Base-by-base conservation (phyloP, 2,888 invertebrate genomes). In the Cantharis rustica region DNA sequence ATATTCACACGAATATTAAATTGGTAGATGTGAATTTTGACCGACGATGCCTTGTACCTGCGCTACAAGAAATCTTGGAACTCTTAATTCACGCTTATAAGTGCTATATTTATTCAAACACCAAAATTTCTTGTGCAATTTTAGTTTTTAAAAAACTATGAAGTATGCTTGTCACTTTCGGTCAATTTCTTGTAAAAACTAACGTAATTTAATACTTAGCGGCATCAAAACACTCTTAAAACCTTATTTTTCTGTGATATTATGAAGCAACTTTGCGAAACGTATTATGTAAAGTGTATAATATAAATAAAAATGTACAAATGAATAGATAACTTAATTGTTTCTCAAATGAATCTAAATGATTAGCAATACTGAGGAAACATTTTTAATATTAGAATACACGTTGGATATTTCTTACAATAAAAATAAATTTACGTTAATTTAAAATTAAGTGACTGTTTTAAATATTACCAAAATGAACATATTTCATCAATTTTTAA, bases 41-140 rank as follows among this genome's bases (percentile, higher is more conserved):
- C 72, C 77, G 72, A 78, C 73, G 78, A 79, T 81, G 82, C 82
- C 82, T 82, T 80, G 79, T 80, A 80, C 79, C 79, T 82, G 80
- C 80, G 79, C 81, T 80, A 77, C 68, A 73, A 73, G 78, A 75
- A 66, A 73, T 71, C 72, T 71, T 64, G 75, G 75, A 71, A 75
- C 75, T 79, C 75, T 75, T 72, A 68, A 81, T 72, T 77, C 81
- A 81, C 81, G 81, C 81, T 79, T 78, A 71, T 62, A 77, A 79
- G 78, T 70, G 80, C 78, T 79, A 78, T 77, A 73, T 77, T 79
- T 75, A 71, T 76, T 70, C 31, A 20, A 70, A 61, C 31, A 61
- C 16, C 23, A 61, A 71, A 80, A 77, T 75, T 78, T 69, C 71
- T 78, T 75, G 61, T 68, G 75, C 64, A 20, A 66, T 66, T 66